Percentiles rank a stretch among this genome's conserved stretches.
Conservation (phyloP, 2,797 vertebrate species). For the Antennarius maculatus region DNA sequence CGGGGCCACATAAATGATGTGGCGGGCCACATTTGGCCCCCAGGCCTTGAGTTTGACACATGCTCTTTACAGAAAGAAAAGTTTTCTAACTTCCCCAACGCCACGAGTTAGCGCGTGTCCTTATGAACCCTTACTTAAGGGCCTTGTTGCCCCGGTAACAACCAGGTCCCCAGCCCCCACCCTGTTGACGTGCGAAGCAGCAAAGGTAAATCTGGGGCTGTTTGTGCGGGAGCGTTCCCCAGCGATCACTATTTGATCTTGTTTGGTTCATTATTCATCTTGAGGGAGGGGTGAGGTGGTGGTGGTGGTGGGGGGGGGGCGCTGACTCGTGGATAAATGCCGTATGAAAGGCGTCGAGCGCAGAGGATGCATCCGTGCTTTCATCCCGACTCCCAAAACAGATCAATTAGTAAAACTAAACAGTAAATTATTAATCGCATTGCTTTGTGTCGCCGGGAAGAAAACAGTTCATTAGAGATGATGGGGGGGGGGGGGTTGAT, state of each 20-base stretch:
- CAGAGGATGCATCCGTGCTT: constrained; percentile 80
- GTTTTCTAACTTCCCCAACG: constrained; percentile 42
- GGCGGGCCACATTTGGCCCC: too few relatives aligned
- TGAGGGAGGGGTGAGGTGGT: constrained; percentile 62
- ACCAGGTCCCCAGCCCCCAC: constrained; percentile 55
- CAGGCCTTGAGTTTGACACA: neutral
- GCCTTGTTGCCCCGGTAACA: constrained; percentile 63
- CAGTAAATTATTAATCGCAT: constrained; percentile 86
- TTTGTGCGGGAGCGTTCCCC: constrained; percentile 79
- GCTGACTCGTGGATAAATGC: constrained; percentile 85
- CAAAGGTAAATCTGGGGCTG: constrained; percentile 76
- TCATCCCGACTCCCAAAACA: constrained; percentile 85
- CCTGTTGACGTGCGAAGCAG: constrained; percentile 70
- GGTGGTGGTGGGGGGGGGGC: constrained; percentile 4
- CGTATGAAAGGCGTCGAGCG: constrained; percentile 82
- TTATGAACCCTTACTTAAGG: constrained; percentile 49
- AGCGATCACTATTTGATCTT: constrained; percentile 85
- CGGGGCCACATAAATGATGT: too few relatives aligned
- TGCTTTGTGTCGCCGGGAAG: constrained; percentile 83
- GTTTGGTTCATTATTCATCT: constrained; percentile 87
- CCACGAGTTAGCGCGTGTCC: constrained; percentile 34
- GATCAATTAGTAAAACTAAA: constrained; percentile 88
- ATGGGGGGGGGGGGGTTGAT: constrained; percentile 61
- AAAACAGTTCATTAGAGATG: constrained; percentile 83
- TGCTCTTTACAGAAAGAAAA: constrained; percentile 28